Conservation (phyloP, 2,888 invertebrate species). For the Lasioglossum malachurum region DNA sequence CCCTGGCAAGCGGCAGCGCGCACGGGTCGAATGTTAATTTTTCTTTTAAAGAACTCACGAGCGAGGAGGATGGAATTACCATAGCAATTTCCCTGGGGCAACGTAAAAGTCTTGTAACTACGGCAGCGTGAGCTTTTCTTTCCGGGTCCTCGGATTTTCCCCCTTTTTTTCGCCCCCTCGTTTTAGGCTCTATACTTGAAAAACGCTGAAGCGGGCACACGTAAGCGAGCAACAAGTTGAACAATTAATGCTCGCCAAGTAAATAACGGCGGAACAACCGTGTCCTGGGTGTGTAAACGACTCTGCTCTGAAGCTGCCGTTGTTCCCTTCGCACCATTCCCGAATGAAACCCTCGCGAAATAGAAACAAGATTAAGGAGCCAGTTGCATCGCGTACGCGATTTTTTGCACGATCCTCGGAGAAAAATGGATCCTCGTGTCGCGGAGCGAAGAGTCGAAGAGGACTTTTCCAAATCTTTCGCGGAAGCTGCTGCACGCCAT, state of each 20-base stretch:
- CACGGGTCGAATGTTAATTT: conserved; percentile 66
- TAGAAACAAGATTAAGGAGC: neutral
- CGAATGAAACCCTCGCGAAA: conserved; percentile 8
- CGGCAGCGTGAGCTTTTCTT: conserved; percentile 33
- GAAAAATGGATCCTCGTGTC: neutral
- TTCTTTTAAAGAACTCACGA: conserved; percentile 56
- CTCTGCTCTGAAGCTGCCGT: neutral
- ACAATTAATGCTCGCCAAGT: conserved; percentile 51
- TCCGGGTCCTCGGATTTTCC: neutral
- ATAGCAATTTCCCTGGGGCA: conserved; percentile 69
- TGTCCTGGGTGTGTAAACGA: conserved; percentile 29
- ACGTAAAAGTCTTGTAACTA: conserved; percentile 68
- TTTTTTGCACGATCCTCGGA: neutral
- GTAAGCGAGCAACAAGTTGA: conserved; percentile 63
- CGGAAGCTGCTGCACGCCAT: neutral
- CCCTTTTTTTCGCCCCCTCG: neutral
- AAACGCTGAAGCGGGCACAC: conserved; percentile 27
- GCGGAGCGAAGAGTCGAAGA: neutral
- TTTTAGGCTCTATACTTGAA: conserved; percentile 33
- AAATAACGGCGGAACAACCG: conserved; percentile 42
- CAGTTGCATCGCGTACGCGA: neutral
- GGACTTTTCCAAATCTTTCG: neutral
- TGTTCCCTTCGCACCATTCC: conserved; percentile 3
- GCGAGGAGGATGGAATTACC: conserved; percentile 59
- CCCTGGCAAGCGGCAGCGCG: neutral